Percentiles rank a stretch among this genome's conserved stretches.
These are phyloP conservation scores for Hozukius guyotensis DNA, from an alignment of 2,797 vertebrate genomes.

Conservation along the genomic window DNA sequence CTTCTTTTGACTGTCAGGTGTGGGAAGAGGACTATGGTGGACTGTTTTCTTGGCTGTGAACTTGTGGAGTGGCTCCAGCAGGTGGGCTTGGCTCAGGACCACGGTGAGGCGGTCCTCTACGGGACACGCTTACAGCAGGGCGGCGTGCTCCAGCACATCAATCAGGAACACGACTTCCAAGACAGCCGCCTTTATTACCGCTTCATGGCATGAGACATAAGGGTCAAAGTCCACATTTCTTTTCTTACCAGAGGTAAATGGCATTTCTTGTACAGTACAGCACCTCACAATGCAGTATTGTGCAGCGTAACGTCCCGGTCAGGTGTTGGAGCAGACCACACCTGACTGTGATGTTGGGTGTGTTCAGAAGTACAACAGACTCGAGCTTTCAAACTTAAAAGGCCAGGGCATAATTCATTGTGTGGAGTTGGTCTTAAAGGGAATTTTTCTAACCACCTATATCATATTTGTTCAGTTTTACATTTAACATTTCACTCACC, in stretches of 20 bases:
- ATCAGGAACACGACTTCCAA: conserved; percentile 87
- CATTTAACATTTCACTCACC: neutral
- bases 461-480: neutral
- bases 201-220: conserved; percentile 72
- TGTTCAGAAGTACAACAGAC: neutral
- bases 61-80: conserved; percentile 94
- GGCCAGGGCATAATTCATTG: neutral
- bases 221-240: neutral
- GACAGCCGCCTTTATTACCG: conserved; percentile 89
- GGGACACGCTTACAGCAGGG: conserved; percentile 89
- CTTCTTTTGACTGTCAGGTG: conserved; percentile 90
- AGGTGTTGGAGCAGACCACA: neutral
- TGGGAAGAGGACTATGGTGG: conserved; percentile 85
- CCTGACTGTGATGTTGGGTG: neutral
- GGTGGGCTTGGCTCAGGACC: conserved; percentile 91
- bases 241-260: neutral
- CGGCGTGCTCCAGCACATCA: conserved; percentile 90
- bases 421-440: neutral
- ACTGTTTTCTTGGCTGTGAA: conserved; percentile 93
- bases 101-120: conserved; percentile 90
- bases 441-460: neutral
- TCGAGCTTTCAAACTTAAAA: neutral
- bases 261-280: neutral
- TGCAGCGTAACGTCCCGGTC: neutral
- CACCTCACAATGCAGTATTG: neutral